Conservation (phyloP, 2,888 invertebrate genomes). For the Ormyrus pomaceus region DNA sequence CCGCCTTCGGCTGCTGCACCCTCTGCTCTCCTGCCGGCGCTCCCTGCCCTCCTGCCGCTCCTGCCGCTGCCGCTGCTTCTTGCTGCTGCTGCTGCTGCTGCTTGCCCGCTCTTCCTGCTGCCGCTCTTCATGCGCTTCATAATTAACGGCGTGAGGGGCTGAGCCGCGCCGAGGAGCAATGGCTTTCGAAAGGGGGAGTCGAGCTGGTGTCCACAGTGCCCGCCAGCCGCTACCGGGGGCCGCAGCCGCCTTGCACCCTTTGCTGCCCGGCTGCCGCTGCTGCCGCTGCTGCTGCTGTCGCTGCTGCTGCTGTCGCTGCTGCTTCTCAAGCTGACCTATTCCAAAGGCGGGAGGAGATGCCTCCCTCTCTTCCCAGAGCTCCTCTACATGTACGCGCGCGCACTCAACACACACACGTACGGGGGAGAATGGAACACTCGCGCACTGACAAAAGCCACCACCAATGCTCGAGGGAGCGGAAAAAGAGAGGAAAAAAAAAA, state of each 20-base stretch:
- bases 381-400: slow-evolving; percentile 36
- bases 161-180: slow-evolving; percentile 18
- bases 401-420: slow-evolving; percentile 32
- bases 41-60: slow-evolving; percentile 42
- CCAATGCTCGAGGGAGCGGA: background rate
- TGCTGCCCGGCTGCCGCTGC: background rate
- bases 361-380: background rate
- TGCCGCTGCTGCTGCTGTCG: background rate
- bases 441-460: slow-evolving; percentile 30
- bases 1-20: background rate
- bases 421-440: slow-evolving; percentile 10
- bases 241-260: background rate
- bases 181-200: no score
- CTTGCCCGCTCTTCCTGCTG: slow-evolving; percentile 34
- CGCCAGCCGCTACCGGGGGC: slow-evolving; percentile 6
- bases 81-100: background rate
- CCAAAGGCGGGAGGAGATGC: background rate
- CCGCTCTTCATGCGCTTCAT: slow-evolving; percentile 70
- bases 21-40: slow-evolving; percentile 28
- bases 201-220: slow-evolving; percentile 13
- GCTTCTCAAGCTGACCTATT: background rate
- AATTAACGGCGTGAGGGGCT: slow-evolving; percentile 58
- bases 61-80: background rate
- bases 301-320: background rate
- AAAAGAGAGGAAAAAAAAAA: no score